Evolutionary conservation across 2,888 invertebrate species (phyloP), one percentile per base, ranked within the genome.

Genomic region (Hybos culiciformis): DNA sequence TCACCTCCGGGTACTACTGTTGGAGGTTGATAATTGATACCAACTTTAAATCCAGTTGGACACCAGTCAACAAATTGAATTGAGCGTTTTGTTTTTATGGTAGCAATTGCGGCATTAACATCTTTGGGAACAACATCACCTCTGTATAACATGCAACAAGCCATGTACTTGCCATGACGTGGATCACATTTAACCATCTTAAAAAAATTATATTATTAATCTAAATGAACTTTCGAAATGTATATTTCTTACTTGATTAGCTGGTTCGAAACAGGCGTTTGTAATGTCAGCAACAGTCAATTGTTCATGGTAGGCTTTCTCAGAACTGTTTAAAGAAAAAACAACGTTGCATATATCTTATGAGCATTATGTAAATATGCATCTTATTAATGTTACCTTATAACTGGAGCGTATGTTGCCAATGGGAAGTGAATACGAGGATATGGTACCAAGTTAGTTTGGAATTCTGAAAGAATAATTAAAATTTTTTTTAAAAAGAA

Each of bases 381-480:
- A n/a, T n/a, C n/a, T n/a, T n/a, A n/a, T n/a, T n/a, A n/a, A n/a
- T n/a, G n/a, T n/a, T n/a, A n/a, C n/a, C n/a, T n/a, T 62, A 91
- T 88, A 53, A 92, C 86, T 12, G 90, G 91, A 17, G 90, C 88
- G 62, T 91, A 91, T 4, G 92, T 83, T 50, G 83, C 85, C 54
- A 93, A 71, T 9, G 92, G 93, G 74, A 93, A 93, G 64, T 93
- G 92, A 59, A 93, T 93, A 56, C 93, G 79, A 5, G 93, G 93
- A 68, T 93, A 92, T 41, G 93, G 93, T 55, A 92, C 88, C 71
- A 88, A 69, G 69, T 87, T 87, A 47, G 88, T 88, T 70, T 92
- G 91, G 75, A 92, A 92, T 70, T 92, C 91, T 20, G 88, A 91
- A n/a, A n/a, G n/a, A n/a, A n/a, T n/a, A n/a, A n/a, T n/a, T n/a